These are phyloP conservation scores for Amyelois transitella DNA, from an alignment of 1,140 invertebrate genomes.

Conservation along the genomic window DNA sequence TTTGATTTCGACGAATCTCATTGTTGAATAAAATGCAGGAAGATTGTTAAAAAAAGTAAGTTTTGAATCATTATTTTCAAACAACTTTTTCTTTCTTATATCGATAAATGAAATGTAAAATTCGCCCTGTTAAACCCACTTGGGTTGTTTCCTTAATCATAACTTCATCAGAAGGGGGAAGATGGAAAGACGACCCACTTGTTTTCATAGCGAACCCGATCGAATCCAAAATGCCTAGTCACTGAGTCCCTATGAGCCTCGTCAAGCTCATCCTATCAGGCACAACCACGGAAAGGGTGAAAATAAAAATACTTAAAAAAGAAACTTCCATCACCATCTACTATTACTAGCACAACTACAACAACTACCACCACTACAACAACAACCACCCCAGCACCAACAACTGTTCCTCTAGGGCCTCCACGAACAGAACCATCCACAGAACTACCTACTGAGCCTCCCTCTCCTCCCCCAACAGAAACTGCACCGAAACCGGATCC, in stretches of 20 bases:
- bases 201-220: slow-evolving; percentile 42
- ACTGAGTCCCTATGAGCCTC: slow-evolving; percentile 42
- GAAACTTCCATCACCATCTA: slow-evolving; percentile 5
- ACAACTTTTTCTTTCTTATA: too few species aligned
- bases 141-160: neutral
- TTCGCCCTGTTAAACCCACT: too few species aligned
- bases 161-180: too few species aligned
- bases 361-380: slow-evolving; percentile 11
- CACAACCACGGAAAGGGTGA: slow-evolving; percentile 8
- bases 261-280: slow-evolving; percentile 30
- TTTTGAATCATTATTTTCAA: too few species aligned
- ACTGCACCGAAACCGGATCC: neutral
- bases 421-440: neutral
- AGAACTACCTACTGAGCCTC: too few species aligned
- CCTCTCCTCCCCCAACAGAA: neutral
- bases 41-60: too few species aligned
- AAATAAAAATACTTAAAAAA: neutral
- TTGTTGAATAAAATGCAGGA: too few species aligned
- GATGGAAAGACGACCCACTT: slow-evolving; percentile 25
- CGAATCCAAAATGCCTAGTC: slow-evolving; percentile 35
- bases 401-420: neutral
- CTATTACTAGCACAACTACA: slow-evolving; percentile 15
- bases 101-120: too few species aligned
- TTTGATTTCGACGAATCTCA: too few species aligned
- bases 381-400: neutral